phyloP scores from a whole-genome alignment of 2,113 vertebrate species.

The Dolichallabes microphthalmus region DNA sequence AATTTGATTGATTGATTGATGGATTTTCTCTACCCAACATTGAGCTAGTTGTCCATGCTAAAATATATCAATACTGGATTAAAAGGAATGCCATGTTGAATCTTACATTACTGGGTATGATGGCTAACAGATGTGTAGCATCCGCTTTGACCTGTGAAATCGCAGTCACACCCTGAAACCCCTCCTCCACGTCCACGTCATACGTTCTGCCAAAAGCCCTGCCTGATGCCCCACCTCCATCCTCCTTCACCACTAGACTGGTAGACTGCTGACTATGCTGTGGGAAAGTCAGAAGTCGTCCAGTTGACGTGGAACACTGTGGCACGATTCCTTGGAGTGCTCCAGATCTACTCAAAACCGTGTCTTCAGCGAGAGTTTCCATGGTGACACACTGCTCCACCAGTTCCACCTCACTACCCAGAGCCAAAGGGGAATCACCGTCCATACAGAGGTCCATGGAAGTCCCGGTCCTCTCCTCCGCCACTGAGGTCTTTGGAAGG shows the following conservation, averaged over 20 bases:
- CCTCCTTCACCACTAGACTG: slow-evolving; percentile 74
- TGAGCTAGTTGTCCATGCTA: background rate
- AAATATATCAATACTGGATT: background rate
- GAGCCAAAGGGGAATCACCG: slow-evolving; percentile 61
- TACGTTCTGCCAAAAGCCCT: slow-evolving; percentile 67
- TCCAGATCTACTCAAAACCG: slow-evolving; percentile 59
- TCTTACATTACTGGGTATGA: slow-evolving; percentile 71
- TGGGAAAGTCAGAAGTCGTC: slow-evolving; percentile 24
- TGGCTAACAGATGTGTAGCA: slow-evolving; percentile 66
- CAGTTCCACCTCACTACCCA: slow-evolving; percentile 68
- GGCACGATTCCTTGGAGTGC: slow-evolving; percentile 69
- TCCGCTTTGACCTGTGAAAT: slow-evolving; percentile 66
- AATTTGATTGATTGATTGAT: background rate
- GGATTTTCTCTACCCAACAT: background rate
- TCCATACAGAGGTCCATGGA: slow-evolving; percentile 74
- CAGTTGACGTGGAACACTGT: slow-evolving; percentile 58
- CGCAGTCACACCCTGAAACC: slow-evolving; percentile 61
- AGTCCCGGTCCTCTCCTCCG: slow-evolving; percentile 70
- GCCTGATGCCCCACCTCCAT: slow-evolving; percentile 67
- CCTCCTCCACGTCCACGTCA: slow-evolving; percentile 76
- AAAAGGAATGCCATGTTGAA: background rate
- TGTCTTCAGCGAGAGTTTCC: slow-evolving; percentile 75
- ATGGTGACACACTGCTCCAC: slow-evolving; percentile 77
- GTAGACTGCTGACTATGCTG: slow-evolving; percentile 61
- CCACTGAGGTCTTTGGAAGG: slow-evolving; percentile 78